A percentile compares a stretch with the other conserved stretches of the same genome.
Conservation (phyloP, 2,888 invertebrate genomes). For the Torymus texanus region DNA sequence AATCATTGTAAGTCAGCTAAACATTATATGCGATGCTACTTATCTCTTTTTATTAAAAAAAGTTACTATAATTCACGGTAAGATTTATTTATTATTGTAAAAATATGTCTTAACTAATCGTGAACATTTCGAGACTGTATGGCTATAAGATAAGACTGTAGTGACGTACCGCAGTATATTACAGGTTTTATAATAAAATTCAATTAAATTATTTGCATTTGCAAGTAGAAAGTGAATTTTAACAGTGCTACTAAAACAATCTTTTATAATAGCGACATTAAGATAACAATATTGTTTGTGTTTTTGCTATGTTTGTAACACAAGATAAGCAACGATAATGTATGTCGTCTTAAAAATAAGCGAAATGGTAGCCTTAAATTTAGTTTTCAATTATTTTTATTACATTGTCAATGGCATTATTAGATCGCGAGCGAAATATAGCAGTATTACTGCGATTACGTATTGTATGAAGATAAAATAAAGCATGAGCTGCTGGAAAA, state of each 20-base stretch:
- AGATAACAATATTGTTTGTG: conserved; percentile 27
- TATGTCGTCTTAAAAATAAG: conserved; percentile 38
- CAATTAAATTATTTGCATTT: conserved; percentile 20
- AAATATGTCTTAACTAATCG: conserved; percentile 31
- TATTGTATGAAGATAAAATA: conserved; percentile 70
- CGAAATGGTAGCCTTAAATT: conserved; percentile 2
- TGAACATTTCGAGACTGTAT: conserved; percentile 38
- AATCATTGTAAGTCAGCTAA: conserved; percentile 41
- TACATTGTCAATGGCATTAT: conserved; percentile 28
- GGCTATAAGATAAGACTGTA: conserved; percentile 26
- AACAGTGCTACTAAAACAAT: conserved; percentile 5
- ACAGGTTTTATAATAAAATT: conserved; percentile 19
- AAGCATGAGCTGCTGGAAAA: conserved; percentile 69
- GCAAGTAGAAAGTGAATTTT: conserved; percentile 9
- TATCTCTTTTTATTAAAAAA: conserved; percentile 22
- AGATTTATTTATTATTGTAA: conserved; percentile 39
- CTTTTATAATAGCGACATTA: conserved; percentile 30
- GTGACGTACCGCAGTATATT: conserved; percentile 5
- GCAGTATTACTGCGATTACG: conserved; percentile 49
- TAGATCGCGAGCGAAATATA: conserved; percentile 46
- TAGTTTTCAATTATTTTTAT: conserved; percentile 29
- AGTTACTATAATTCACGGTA: conserved; percentile 11
- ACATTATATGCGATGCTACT: conserved; percentile 37
- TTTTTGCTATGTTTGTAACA: conserved; percentile 50
- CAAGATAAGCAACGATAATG: conserved; percentile 42